These are phyloP conservation scores for Sternotherus odoratus DNA, from an alignment of 2,797 vertebrate genomes.

Conservation along the genomic window DNA sequence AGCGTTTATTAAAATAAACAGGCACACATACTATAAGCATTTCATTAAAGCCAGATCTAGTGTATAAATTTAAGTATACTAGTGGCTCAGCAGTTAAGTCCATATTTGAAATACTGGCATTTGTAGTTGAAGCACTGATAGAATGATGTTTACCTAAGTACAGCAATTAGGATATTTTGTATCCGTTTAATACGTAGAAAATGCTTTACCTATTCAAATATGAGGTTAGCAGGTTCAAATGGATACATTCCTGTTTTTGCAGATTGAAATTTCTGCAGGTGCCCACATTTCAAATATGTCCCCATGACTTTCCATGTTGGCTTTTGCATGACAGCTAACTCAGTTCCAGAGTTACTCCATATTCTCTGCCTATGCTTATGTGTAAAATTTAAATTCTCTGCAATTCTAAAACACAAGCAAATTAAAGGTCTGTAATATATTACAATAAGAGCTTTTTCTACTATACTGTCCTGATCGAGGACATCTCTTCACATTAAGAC, in stretches of 20 bases:
- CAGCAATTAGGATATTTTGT: not conserved
- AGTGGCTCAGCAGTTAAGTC: not conserved
- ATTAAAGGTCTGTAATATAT: not conserved
- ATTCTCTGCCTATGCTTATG: not conserved
- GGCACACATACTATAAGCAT: not conserved
- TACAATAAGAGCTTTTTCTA: not conserved
- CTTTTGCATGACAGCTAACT: not conserved
- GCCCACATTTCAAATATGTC: not conserved
- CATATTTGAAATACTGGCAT: not conserved
- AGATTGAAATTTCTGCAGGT: not conserved
- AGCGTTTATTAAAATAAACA: not conserved
- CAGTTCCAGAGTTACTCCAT: not conserved
- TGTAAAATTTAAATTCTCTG: not conserved
- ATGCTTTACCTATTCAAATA: not conserved
- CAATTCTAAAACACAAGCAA: not conserved
- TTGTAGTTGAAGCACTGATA: not conserved
- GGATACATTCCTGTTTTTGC: not conserved
- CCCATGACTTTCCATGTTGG: not conserved
- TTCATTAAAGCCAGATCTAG: not conserved
- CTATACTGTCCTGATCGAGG: not conserved
- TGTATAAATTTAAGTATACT: not conserved
- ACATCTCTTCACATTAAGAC: not conserved
- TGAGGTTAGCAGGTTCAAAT: not conserved
- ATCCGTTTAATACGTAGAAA: not conserved
- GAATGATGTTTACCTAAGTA: not conserved